phyloP scores from a whole-genome alignment of 2,113 vertebrate genomes.

The Aythya baeri region DNA sequence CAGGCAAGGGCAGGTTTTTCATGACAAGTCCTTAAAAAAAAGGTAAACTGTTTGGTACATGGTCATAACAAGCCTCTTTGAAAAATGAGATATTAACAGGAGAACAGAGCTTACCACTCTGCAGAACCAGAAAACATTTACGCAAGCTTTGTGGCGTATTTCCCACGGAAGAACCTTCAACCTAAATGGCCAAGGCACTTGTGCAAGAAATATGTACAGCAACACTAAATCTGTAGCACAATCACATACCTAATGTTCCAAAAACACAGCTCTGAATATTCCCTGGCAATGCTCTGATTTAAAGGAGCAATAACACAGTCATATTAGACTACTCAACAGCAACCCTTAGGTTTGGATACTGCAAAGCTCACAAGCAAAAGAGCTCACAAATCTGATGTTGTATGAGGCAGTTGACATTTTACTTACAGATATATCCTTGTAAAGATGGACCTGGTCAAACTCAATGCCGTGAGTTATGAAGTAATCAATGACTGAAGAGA shows the following conservation, averaged over 20 bases:
- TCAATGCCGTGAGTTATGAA: constrained; percentile 81
- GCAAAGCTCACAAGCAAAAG: not conserved
- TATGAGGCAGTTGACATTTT: not conserved
- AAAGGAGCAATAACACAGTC: not conserved
- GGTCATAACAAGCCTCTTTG: not conserved
- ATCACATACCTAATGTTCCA: not conserved
- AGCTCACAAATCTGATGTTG: not conserved
- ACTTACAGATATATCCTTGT: constrained; percentile 83
- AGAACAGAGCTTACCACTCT: not conserved
- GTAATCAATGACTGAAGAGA: constrained; percentile 84
- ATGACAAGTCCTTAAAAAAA: not conserved
- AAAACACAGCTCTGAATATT: not conserved
- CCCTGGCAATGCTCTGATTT: not conserved
- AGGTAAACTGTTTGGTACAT: not conserved
- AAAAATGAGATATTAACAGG: not conserved
- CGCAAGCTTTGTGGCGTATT: not conserved
- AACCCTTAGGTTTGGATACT: not conserved
- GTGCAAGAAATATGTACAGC: not conserved
- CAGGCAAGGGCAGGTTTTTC: not conserved
- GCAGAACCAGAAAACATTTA: not conserved
- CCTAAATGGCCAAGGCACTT: not conserved
- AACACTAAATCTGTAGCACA: not conserved
- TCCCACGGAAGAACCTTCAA: not conserved
- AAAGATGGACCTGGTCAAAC: constrained; percentile 84
- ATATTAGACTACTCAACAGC: not conserved